A percentile compares a stretch with the other conserved stretches of the same genome.
Conservation (phyloP, 2,113 vertebrate genomes). For the Varanus komodoensis region DNA sequence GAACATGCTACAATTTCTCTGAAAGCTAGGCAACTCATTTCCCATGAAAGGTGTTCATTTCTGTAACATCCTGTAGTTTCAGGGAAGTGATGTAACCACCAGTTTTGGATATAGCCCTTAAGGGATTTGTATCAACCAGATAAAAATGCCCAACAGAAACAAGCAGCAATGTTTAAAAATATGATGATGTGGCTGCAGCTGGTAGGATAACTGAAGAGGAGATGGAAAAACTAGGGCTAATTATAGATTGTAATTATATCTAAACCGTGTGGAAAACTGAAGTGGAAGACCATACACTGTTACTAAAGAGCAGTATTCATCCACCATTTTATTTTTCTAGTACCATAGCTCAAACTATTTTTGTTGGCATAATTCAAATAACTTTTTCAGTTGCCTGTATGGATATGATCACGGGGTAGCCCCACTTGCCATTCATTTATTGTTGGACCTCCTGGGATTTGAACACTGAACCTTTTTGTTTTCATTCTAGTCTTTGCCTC, state of each 20-base stretch:
- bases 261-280: background rate
- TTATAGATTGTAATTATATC: background rate
- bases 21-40: background rate
- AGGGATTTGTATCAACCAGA: background rate
- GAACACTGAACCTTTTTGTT: background rate
- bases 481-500: background rate
- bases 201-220: background rate
- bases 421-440: background rate
- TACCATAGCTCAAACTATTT: background rate
- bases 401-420: background rate
- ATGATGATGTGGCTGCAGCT: background rate
- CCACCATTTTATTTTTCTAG: background rate
- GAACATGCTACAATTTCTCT: background rate
- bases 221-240: background rate
- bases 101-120: background rate
- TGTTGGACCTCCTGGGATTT: background rate
- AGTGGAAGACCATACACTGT: background rate
- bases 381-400: background rate
- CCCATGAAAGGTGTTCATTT: background rate
- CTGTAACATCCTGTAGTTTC: background rate
- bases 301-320: background rate
- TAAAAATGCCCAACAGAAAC: background rate
- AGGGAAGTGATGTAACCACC: background rate
- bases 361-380: background rate
- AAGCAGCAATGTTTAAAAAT: background rate